Conservation (phyloP, 2,113 vertebrate species). For the Phaethornis superciliosus region DNA sequence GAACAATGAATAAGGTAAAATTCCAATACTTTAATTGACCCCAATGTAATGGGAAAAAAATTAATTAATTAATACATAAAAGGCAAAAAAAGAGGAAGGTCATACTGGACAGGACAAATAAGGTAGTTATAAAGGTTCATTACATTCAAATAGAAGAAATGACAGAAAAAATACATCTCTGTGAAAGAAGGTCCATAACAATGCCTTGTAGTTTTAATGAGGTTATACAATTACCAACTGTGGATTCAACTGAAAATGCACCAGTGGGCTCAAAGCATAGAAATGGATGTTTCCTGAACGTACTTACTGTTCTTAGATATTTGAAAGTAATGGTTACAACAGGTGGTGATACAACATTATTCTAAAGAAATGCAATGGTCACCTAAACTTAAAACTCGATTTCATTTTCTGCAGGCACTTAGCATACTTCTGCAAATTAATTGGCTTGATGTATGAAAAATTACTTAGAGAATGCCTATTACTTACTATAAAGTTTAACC, state of each 20-base stretch:
- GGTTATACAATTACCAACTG: not conserved
- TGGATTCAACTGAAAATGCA: not conserved
- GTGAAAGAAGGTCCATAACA: not conserved
- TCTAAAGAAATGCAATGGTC: not conserved
- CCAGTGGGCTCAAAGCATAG: not conserved
- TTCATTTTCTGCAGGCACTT: not conserved
- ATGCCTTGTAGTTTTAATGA: not conserved
- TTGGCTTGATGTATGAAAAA: not conserved
- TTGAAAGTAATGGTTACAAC: not conserved
- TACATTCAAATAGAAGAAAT: not conserved
- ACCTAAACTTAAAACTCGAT: not conserved
- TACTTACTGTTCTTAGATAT: not conserved
- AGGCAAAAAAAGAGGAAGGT: not conserved
- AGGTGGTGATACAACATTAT: not conserved
- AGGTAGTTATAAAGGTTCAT: not conserved
- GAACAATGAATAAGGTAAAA: not conserved
- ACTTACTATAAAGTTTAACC: not conserved
- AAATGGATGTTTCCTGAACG: not conserved
- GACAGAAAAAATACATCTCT: not conserved
- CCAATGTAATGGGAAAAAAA: not conserved
- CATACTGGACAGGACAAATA: not conserved
- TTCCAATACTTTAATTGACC: not conserved
- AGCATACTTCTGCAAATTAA: constrained; percentile 8
- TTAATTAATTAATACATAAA: not conserved
- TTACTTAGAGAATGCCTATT: not conserved